A percentile compares a stretch with the other conserved stretches of the same genome.
These are phyloP conservation scores for Pogonognathellus flavescens DNA, from an alignment of 1,140 invertebrate genomes.

Conservation along the genomic window DNA sequence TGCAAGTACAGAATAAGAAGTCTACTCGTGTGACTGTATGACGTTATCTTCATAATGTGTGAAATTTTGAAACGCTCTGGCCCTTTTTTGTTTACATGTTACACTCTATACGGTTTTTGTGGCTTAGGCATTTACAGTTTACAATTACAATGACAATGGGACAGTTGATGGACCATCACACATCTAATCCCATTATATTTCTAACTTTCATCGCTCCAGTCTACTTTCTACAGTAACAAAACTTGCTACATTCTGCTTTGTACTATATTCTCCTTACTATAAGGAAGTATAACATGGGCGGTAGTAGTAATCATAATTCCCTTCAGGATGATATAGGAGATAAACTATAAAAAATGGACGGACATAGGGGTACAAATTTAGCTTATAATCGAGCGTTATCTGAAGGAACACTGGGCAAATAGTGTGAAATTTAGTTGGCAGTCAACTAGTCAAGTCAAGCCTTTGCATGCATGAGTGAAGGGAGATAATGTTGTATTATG, in stretches of 20 bases:
- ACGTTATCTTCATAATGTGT: slow-evolving; percentile 8
- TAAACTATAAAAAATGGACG: too few species aligned
- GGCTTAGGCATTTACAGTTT: slow-evolving; percentile 31
- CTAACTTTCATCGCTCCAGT: not conserved
- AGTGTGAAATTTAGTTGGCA: slow-evolving; percentile 37
- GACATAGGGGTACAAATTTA: too few species aligned
- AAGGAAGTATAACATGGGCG: too few species aligned
- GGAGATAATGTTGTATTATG: slow-evolving; percentile 22
- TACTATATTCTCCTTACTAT: too few species aligned
- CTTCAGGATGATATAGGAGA: too few species aligned
- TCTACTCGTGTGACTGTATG: not conserved
- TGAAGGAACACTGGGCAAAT: not conserved
- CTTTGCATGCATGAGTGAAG: slow-evolving; percentile 33
- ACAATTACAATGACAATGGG: slow-evolving; percentile 42
- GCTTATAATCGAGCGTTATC: not conserved
- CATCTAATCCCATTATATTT: slow-evolving; percentile 6
- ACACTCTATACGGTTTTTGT: too few species aligned
- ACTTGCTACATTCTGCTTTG: too few species aligned
- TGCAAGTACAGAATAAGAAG: slow-evolving; percentile 19
- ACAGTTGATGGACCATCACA: slow-evolving; percentile 35
- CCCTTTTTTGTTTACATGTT: too few species aligned
- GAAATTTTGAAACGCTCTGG: slow-evolving; percentile 20
- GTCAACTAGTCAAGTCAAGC: not conserved
- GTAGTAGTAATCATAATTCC: too few species aligned
- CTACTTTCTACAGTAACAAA: too few species aligned